phyloP scores from a whole-genome alignment of 2,797 vertebrate genomes.

The Dendrocincla tyrannina region DNA sequence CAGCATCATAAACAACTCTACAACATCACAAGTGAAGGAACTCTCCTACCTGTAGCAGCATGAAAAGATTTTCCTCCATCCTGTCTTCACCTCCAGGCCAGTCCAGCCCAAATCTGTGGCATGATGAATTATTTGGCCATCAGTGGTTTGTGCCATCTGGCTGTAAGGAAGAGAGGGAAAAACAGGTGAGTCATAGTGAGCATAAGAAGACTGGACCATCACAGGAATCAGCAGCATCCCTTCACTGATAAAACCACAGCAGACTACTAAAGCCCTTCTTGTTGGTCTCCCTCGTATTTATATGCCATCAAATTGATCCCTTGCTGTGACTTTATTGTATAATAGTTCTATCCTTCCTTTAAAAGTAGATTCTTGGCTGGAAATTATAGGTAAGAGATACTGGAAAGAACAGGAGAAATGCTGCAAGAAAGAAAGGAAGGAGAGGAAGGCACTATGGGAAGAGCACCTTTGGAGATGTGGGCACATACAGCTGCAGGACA shows the following conservation, averaged over 20 bases:
- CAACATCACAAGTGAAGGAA: neutral
- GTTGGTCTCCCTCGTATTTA: neutral
- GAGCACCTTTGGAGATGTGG: neutral
- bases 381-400: neutral
- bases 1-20: neutral
- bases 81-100: neutral
- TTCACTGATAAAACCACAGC: neutral
- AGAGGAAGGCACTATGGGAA: neutral
- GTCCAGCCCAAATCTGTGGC: neutral
- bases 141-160: slow-evolving; percentile 1
- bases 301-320: neutral
- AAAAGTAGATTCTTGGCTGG: neutral
- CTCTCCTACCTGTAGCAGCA: neutral
- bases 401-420: neutral
- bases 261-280: neutral
- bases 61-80: neutral
- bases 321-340: neutral
- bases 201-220: neutral
- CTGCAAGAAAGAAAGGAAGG: neutral
- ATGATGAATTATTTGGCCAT: slow-evolving; percentile 25
- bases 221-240: neutral
- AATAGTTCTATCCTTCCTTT: neutral
- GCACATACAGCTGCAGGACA: neutral
- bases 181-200: slow-evolving; percentile 8
- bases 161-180: slow-evolving; percentile 19